Base-by-base conservation (phyloP, 2,888 invertebrate genomes). In the Lithophane socia region DNA sequence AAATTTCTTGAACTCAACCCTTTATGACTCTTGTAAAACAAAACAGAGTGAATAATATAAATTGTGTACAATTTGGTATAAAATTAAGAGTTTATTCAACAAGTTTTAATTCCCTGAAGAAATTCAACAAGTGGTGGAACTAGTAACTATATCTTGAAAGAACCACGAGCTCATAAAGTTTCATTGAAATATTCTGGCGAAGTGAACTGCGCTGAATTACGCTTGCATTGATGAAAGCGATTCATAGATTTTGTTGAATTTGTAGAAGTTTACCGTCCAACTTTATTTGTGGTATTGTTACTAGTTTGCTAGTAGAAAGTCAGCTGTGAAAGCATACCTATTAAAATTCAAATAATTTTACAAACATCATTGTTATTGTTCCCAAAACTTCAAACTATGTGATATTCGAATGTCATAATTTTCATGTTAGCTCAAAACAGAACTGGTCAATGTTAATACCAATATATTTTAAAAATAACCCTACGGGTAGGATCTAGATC, bases 101-200 rank as follows among this genome's bases (percentile, higher is more conserved):
- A 75, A 74, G 75, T 61, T 78, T 47, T 37, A 74, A 68, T 65
- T 84, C 65, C 21, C 65, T 58, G 42, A 65, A 56, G 49, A 64
- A 75, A 84, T 78, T 76, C 73, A 84, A 86, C 74, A 80, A 86
- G 77, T 84, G 58, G 58, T 70, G n/a, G 1, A 64, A 65, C 67
- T 54, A 67, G 64, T 58, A 65, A 71, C 56, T 24, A 52, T 60
- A 37, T 68, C 1, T 29, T 63, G 24, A 42, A 37, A 29, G n/a
- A 65, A 60, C 44, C 18, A 64, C 9, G 18, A 75, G 8, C 72
- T n/a, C 10, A 69, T 66, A 69, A 61, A 72, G 58, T 29, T 83
- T 83, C 49, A 61, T 67, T 13, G 44, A 42, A 49, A 64, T 49
- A 42, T 73, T 21, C 37, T 54, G 12, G 24, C 58, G 2, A 42